A percentile compares a stretch with the other conserved stretches of the same genome.
Conservation (phyloP, 2,888 invertebrate species). For the Empis livida region DNA sequence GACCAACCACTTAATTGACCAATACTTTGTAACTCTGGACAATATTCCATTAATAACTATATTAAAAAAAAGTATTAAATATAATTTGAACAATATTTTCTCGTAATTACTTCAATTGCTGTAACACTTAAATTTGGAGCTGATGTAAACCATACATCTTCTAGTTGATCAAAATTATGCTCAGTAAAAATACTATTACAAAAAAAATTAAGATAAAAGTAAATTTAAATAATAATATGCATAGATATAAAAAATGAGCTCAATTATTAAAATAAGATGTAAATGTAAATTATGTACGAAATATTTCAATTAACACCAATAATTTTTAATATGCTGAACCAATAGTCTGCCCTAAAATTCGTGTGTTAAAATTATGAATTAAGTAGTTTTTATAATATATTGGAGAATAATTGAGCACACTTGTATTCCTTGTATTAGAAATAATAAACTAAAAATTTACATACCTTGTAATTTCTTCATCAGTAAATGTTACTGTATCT, state of each 20-base stretch:
- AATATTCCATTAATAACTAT: conserved; percentile 48
- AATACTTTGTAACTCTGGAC: conserved; percentile 49
- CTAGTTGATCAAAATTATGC: conserved; percentile 47
- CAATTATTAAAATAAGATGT: too few species aligned
- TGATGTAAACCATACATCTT: conserved; percentile 56
- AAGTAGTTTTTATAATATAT: too few species aligned
- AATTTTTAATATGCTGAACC: too few species aligned
- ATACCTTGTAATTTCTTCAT: conserved; percentile 51
- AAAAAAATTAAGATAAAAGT: too few species aligned
- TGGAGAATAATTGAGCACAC: too few species aligned
- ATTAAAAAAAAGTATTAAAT: conserved; percentile 6
- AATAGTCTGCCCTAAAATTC: too few species aligned
- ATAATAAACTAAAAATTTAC: neutral
- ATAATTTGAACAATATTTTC: neutral
- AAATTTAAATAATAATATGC: too few species aligned
- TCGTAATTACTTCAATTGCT: conserved; percentile 40
- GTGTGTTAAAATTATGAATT: too few species aligned
- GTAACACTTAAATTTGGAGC: conserved; percentile 49
- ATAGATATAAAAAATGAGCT: too few species aligned
- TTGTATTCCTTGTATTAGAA: too few species aligned
- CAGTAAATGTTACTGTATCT: conserved; percentile 50
- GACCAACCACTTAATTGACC: conserved; percentile 58
- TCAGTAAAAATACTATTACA: conserved; percentile 48
- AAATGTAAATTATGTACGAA: too few species aligned
- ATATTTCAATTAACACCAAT: too few species aligned